phyloP scores from a whole-genome alignment of 2,113 vertebrate species.

The Semicossyphus pulcher region DNA sequence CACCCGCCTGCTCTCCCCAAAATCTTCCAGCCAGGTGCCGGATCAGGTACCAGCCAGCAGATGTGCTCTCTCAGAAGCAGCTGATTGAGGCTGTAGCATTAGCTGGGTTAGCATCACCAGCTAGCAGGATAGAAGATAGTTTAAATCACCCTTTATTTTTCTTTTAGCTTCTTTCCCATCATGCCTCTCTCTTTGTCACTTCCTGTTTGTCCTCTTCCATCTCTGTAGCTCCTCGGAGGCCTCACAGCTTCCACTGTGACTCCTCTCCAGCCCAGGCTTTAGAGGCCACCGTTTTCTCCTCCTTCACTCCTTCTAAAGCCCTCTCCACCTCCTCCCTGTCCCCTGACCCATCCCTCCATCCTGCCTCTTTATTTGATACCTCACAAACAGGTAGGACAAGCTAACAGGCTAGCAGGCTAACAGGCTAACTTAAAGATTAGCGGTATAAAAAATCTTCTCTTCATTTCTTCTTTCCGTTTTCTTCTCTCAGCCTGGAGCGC shows the following conservation, averaged over 20 bases:
- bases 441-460: no score
- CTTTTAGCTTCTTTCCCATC: background rate
- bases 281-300: slow-evolving; percentile 31
- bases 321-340: slow-evolving; percentile 34
- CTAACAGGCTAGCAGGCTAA: no score
- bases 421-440: no score
- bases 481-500: slow-evolving; percentile 53
- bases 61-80: background rate
- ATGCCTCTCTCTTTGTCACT: background rate
- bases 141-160: no score
- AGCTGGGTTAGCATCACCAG: no score
- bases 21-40: slow-evolving; percentile 80
- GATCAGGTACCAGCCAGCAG: slow-evolving; percentile 76
- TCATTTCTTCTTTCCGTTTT: background rate
- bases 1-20: slow-evolving; percentile 83
- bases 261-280: slow-evolving; percentile 45
- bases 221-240: slow-evolving; percentile 54
- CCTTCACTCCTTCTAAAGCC: slow-evolving; percentile 44
- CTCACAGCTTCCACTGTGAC: slow-evolving; percentile 69
- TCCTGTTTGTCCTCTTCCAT: slow-evolving; percentile 10
- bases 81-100: background rate
- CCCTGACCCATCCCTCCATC: slow-evolving; percentile 35
- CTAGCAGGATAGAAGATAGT: no score
- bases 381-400: slow-evolving; percentile 66
- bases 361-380: slow-evolving; percentile 27